Evolutionary conservation across 2,888 invertebrate species (phyloP).

Genomic region (Ochropleura plecta): DNA sequence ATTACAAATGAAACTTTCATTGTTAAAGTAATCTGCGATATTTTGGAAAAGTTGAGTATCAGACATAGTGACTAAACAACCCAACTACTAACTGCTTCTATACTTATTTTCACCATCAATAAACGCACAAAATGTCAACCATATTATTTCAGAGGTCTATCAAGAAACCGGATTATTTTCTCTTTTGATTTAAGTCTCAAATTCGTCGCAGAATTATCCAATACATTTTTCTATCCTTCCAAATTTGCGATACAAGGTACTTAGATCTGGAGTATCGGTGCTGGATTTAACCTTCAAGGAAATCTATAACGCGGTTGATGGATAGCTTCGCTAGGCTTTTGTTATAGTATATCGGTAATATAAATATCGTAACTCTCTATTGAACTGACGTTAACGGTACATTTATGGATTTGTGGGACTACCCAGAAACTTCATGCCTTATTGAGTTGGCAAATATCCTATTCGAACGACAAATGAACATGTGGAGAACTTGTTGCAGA

Average conservation of each 20-base stretch:
- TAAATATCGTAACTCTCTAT: conserved; percentile 25
- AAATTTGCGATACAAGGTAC: neutral
- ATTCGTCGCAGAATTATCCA: neutral
- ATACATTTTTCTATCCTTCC: neutral
- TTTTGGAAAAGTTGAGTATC: too few relatives aligned
- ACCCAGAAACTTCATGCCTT: neutral
- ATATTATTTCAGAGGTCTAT: neutral
- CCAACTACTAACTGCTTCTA: neutral
- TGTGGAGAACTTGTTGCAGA: conserved; percentile 15
- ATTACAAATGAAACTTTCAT: neutral
- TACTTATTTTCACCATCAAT: neutral
- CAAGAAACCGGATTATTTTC: neutral
- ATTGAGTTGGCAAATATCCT: conserved; percentile 29
- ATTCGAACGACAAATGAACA: neutral
- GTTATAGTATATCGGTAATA: neutral
- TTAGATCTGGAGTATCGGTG: neutral
- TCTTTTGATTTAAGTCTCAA: neutral
- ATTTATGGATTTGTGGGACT: conserved; percentile 12
- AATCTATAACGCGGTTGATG: neutral
- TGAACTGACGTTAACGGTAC: conserved; percentile 22
- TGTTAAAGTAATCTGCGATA: neutral
- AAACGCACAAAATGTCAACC: neutral
- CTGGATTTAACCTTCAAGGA: conserved; percentile 10
- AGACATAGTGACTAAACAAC: neutral
- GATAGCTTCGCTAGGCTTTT: conserved; percentile 10